Conservation (phyloP, 2,797 vertebrate genomes). For the Poeciliopsis turneri region DNA sequence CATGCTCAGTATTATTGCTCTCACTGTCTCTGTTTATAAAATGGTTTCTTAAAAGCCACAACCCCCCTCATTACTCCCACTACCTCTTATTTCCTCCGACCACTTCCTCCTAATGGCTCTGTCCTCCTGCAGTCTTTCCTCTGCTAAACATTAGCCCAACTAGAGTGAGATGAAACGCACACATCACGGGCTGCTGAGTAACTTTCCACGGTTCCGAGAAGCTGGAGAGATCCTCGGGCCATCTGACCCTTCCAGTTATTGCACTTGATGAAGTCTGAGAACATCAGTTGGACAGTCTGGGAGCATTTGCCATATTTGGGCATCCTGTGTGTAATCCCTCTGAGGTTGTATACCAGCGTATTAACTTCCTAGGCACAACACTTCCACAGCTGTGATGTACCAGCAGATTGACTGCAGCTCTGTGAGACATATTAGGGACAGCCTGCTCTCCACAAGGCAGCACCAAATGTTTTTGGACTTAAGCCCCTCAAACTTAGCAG, state of each 20-base stretch:
- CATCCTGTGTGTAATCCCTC: constrained; percentile 66
- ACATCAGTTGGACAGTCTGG: constrained; percentile 57
- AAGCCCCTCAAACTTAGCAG: constrained; percentile 27
- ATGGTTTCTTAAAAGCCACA: constrained; percentile 75
- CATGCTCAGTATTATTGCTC: constrained; percentile 59
- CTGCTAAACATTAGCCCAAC: constrained; percentile 71
- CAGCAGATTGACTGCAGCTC: constrained; percentile 54
- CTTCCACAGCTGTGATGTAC: constrained; percentile 52
- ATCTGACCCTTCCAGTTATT: constrained; percentile 69
- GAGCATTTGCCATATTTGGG: constrained; percentile 76
- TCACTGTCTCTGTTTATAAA: constrained; percentile 69
- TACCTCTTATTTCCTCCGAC: constrained; percentile 70
- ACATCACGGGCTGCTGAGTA: constrained; percentile 69
- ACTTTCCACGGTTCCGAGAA: constrained; percentile 76
- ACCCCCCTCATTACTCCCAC: constrained; percentile 67
- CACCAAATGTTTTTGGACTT: constrained; percentile 52
- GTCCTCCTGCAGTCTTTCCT: constrained; percentile 57
- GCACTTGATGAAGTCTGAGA: constrained; percentile 54
- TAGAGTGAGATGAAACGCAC: constrained; percentile 76
- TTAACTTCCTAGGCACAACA: constrained; percentile 60
- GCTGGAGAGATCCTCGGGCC: constrained; percentile 59
- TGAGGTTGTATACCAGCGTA: constrained; percentile 68
- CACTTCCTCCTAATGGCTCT: constrained; percentile 76
- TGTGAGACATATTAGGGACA: constrained; percentile 55
- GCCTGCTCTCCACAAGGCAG: constrained; percentile 48